phyloP scores from a whole-genome alignment of 2,888 invertebrate species.

The Matsumyia berberina region DNA sequence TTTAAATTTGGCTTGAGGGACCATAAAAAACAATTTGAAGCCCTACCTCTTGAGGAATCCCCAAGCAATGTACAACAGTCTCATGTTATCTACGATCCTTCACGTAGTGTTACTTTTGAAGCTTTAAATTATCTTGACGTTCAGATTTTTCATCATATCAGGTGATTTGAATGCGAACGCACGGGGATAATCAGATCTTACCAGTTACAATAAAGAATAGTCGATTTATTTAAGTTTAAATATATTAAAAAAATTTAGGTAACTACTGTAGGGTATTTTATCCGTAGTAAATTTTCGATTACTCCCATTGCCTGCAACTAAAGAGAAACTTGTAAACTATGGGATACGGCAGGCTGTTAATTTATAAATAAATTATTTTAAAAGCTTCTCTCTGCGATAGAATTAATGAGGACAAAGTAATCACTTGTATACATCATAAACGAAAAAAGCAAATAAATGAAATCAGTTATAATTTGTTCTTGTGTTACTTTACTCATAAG shows the following conservation, averaged over 20 bases:
- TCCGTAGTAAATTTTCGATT: neutral
- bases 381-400: conserved; percentile 18
- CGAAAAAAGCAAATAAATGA: conserved; percentile 2
- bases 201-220: conserved; percentile 18
- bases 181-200: conserved; percentile 16
- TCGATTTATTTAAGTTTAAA: conserved; percentile 56
- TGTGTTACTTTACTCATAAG: neutral
- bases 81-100: conserved; percentile 80
- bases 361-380: conserved; percentile 40
- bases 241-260: conserved; percentile 20
- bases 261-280: conserved; percentile 10
- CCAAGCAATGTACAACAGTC: conserved; percentile 69
- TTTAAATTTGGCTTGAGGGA: conserved; percentile 81
- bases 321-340: neutral
- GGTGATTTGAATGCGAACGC: conserved; percentile 29
- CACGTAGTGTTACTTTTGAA: conserved; percentile 81
- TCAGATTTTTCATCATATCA: conserved; percentile 80
- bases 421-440: conserved; percentile 51
- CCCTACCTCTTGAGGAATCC: conserved; percentile 79
- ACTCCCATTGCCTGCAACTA: neutral
- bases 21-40: conserved; percentile 81
- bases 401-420: conserved; percentile 7
- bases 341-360: conserved; percentile 8
- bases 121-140: conserved; percentile 83
- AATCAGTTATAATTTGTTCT: neutral